A percentile compares a stretch with the other conserved stretches of the same genome.
Evolutionary conservation across 2,888 invertebrate genomes (phyloP).

Genomic region (Leucoma salicis): DNA sequence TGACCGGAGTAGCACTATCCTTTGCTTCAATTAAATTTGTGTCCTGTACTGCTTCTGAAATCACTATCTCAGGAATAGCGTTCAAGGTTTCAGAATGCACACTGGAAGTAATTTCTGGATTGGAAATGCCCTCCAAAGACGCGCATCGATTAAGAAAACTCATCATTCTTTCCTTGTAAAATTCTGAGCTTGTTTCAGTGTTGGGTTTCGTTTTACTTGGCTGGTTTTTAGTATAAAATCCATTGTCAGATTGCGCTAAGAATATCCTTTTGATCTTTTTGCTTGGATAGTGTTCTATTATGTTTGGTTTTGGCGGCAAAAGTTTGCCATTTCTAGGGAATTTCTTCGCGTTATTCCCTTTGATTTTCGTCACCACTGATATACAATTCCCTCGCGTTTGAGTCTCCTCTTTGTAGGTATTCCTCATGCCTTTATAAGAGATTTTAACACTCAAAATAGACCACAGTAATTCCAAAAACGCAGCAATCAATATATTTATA

Average conservation of each 20-base stretch:
- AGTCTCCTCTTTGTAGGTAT: constrained; percentile 80
- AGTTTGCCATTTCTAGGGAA: constrained; percentile 64
- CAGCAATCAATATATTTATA: constrained; percentile 83
- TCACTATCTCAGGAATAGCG: constrained; percentile 54
- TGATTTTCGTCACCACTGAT: constrained; percentile 79
- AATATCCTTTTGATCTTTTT: constrained; percentile 80
- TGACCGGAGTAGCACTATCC: constrained; percentile 52
- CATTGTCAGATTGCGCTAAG: constrained; percentile 64
- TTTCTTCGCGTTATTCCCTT: constrained; percentile 73
- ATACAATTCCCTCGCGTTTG: constrained; percentile 74
- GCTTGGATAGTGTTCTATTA: constrained; percentile 79
- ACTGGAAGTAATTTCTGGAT: constrained; percentile 59
- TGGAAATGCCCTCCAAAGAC: constrained; percentile 58
- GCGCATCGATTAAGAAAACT: constrained; percentile 69
- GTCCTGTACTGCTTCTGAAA: constrained; percentile 36
- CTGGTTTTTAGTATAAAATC: constrained; percentile 69
- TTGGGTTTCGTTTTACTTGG: constrained; percentile 71
- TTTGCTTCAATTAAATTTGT: constrained; percentile 12
- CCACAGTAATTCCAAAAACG: constrained; percentile 82
- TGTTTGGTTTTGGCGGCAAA: constrained; percentile 72
- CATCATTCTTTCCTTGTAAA: constrained; percentile 73
- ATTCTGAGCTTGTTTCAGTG: constrained; percentile 70
- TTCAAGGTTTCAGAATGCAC: constrained; percentile 62
- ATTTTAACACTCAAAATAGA: constrained; percentile 82
- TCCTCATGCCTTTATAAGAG: constrained; percentile 83